Base-by-base conservation (phyloP, 2,113 vertebrate species). In the Mellivora capensis region DNA sequence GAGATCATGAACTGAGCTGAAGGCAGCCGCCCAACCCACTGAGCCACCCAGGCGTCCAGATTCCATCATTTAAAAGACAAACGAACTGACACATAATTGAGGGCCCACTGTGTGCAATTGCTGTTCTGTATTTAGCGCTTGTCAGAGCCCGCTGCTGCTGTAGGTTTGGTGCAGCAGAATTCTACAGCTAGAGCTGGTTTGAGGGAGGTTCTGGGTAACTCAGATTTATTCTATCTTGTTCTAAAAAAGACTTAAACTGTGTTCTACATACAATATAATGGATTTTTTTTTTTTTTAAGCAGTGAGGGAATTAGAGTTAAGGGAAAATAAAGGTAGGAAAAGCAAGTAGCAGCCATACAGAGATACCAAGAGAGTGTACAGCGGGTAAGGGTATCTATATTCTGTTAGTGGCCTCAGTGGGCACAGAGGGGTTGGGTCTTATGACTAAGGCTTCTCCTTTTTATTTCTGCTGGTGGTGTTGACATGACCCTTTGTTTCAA, bases 401-500 rank as follows among this genome's bases (percentile, higher is more conserved):
- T 79, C 31, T 52, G 29, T 54, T 5, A 0, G 72, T 34, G 69
- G 54, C 83, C 67, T 87, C 79, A 23, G 74, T 90, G 67, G 83
- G 12, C 80, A 49, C 10, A 72, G 44, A 87, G 42, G 57, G 17
- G 17, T 59, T 11, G 4, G 61, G 34, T 79, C 29, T 93, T 85
- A 42, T 69, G 20, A 87, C 52, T 61, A 37, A 92, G 80, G 42
- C 72, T 83, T 93, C 52, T 87, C 83, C 91, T 93, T 44, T 91
- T 93, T 72, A 91, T 69, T 37, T 97, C 86, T 69, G 77, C 72
- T 83, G 54, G 52, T 91, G 59, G 47, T 54, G 47, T 82, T 57
- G 47, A 96, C 89, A 96, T 39, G 42, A 80, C 83, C 37, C 87
- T 91, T 91, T 93, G 89, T 84, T 96, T 96, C 84, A 85, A 76